Conservation (phyloP, 2,888 invertebrate species). For the Diaperis boleti region DNA sequence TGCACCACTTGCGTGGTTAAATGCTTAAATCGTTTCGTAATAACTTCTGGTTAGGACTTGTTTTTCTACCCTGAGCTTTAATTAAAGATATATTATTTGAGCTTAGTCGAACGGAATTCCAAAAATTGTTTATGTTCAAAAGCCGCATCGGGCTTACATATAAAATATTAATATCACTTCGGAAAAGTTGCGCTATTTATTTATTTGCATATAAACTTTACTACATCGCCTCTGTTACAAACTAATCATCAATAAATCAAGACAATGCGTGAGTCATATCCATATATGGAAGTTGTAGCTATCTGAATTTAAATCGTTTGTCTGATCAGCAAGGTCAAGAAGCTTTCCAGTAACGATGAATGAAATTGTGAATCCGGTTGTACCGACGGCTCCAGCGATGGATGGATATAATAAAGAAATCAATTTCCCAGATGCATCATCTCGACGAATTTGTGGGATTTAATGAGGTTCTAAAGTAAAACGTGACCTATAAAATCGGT, state of each 20-base stretch:
- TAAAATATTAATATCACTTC: slow-evolving; percentile 17
- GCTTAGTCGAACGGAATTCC: no score
- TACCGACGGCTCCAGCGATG: background rate
- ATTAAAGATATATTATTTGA: no score
- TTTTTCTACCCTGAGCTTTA: no score
- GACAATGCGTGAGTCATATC: slow-evolving; percentile 21
- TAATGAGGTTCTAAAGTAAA: slow-evolving; percentile 29
- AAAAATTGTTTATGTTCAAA: slow-evolving; percentile 15
- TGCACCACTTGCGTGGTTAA: background rate
- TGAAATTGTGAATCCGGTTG: slow-evolving; percentile 11
- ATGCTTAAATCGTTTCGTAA: no score
- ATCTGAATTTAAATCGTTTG: slow-evolving; percentile 11
- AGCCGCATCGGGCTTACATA: background rate
- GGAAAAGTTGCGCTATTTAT: slow-evolving; percentile 22
- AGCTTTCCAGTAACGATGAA: slow-evolving; percentile 11
- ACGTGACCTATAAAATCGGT: slow-evolving; percentile 30
- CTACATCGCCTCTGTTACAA: background rate
- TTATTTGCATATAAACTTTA: slow-evolving; percentile 1
- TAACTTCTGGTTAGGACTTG: no score
- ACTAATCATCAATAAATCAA: slow-evolving; percentile 13
- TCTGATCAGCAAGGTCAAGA: slow-evolving; percentile 4
- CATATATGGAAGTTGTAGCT: slow-evolving; percentile 4
- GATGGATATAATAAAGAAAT: slow-evolving; percentile 1
- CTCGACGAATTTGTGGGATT: slow-evolving; percentile 9
- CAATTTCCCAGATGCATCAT: slow-evolving; percentile 25